Evolutionary conservation across 2,113 vertebrate genomes (phyloP), one percentile per base, ranked within the genome.

Genomic region (Pollachius pollachius): DNA sequence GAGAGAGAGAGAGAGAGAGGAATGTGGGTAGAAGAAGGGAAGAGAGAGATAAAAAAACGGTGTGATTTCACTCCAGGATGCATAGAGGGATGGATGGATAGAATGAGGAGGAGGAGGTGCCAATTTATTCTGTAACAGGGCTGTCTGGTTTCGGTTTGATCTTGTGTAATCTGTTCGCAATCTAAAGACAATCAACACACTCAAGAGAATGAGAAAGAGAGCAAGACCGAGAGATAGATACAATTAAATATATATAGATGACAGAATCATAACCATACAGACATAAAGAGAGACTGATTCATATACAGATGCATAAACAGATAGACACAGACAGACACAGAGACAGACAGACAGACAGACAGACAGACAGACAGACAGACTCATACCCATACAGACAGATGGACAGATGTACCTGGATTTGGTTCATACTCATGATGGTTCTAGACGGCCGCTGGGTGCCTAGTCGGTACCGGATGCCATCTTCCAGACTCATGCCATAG

Each of bases 391-490:
- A 8, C 27, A 72, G 70, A 17, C 52, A 65, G 52, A 59, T 34
- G 59, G 48, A 63, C 54, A 34, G 54, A n/a, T 93, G 91, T 87
- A 99, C 97, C 62, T 97, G 94, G 62, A 99, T 93, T 88, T 98
- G 95, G 25, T 98, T 98, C 96, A 98, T 99, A 90, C 92, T 96
- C 94, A 96, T 93, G 67, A 97, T 92, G 0, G 92, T 92, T 70
- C 91, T 87, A 58, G 96, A 93, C 0, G 97, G 97, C 0, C 92
- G 90, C 81, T 93, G 90, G 11, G 97, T 99, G 63, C 97, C 97
- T 85, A 99, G 91, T 8, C 97, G 94, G 87, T 94, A 91, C 11
- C 87, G 94, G 76, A 99, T 92, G 52, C 96, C 97, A 0, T 98
- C 95, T 15, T 98, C 95, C 76, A 99, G 91, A 0, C 89, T 94